A percentile compares a stretch with the other conserved stretches of the same genome.
Conservation (phyloP, 2,888 invertebrate genomes). For the Hololepta plana region DNA sequence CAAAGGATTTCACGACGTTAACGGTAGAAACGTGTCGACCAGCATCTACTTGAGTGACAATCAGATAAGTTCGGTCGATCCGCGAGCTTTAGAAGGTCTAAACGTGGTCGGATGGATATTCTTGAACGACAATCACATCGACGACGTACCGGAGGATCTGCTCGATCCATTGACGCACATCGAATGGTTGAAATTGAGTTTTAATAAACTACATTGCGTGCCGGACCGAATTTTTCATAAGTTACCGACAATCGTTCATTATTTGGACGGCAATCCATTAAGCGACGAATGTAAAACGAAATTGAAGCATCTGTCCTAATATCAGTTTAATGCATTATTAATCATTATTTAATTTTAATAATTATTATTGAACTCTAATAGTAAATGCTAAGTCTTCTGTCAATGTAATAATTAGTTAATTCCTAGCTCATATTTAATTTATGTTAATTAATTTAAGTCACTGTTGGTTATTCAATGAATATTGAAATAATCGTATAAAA, state of each 20-base stretch:
- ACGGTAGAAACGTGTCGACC: conserved; percentile 12
- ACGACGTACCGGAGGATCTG: conserved; percentile 13
- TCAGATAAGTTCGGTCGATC: conserved; percentile 12
- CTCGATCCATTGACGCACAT: conserved; percentile 16
- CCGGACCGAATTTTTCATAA: conserved; percentile 17
- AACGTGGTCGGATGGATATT: conserved; percentile 13
- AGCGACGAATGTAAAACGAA: conserved; percentile 16
- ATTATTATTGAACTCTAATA: no score
- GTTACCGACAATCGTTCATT: conserved; percentile 18
- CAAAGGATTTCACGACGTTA: conserved; percentile 12
- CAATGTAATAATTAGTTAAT: no score
- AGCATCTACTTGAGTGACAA: conserved; percentile 15
- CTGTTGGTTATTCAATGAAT: neutral
- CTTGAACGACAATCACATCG: conserved; percentile 14
- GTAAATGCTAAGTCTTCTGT: no score
- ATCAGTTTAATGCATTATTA: no score
- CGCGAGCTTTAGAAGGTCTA: conserved; percentile 12
- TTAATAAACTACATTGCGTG: conserved; percentile 17
- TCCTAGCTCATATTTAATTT: no score
- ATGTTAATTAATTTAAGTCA: no score
- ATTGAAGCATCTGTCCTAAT: conserved; percentile 11
- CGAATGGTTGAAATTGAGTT: conserved; percentile 19
- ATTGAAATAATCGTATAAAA: neutral
- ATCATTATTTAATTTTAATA: conserved; percentile 5
- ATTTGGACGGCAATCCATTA: conserved; percentile 19